These are phyloP conservation scores for Tonatia bakeri DNA, from an alignment of 2,113 vertebrate genomes.

Conservation along the genomic window DNA sequence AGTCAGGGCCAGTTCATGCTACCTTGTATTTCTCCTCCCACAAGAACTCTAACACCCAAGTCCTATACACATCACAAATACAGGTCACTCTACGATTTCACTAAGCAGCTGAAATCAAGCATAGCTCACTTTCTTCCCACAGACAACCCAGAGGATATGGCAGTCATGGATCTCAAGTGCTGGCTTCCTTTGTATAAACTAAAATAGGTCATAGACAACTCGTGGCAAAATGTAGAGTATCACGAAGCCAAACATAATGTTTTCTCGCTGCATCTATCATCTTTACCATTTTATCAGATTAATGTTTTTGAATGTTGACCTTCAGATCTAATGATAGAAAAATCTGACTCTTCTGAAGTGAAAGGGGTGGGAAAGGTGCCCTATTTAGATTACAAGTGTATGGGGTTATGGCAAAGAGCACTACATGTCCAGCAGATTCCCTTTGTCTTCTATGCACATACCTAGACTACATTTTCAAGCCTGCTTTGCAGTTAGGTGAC, in stretches of 20 bases:
- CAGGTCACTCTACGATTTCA: not conserved
- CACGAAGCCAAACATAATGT: not conserved
- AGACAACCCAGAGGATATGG: not conserved
- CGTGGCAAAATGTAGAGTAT: not conserved
- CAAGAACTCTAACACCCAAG: not conserved
- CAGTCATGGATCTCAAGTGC: not conserved
- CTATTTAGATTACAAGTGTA: not conserved
- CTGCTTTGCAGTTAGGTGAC: not conserved
- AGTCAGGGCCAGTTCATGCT: not conserved
- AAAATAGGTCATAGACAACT: not conserved
- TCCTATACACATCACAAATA: not conserved
- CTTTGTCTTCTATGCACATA: not conserved
- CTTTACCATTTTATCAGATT: not conserved
- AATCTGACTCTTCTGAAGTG: not conserved
- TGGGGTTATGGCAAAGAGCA: not conserved
- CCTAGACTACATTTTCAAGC: not conserved
- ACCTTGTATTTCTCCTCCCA: not conserved
- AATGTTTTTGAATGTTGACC: not conserved
- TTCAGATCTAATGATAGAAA: not conserved
- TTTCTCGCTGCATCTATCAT: not conserved
- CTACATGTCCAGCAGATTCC: not conserved
- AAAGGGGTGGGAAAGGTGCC: not conserved
- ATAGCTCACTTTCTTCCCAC: not conserved
- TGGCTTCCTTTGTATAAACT: not conserved
- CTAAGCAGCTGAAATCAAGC: not conserved